phyloP scores from a whole-genome alignment of 1,140 invertebrate species.

The Mylabris phalerata region DNA sequence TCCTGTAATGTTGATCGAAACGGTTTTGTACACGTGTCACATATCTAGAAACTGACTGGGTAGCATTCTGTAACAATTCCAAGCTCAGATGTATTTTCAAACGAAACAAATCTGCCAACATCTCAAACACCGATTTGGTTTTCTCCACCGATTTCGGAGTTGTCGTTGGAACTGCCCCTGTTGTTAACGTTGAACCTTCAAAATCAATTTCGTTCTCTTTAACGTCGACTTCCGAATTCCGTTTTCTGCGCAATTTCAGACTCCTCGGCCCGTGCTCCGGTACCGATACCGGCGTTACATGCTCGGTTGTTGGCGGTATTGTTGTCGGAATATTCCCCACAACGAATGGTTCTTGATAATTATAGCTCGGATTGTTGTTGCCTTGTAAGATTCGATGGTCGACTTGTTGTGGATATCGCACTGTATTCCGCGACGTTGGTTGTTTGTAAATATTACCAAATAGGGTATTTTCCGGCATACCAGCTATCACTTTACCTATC shows the following conservation, averaged over 20 bases:
- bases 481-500: conserved; percentile 62
- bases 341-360: conserved; percentile 39
- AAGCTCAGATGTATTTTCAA: conserved; percentile 32
- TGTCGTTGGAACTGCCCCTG: conserved; percentile 1
- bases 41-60: conserved; percentile 29
- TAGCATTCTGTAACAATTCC: conserved; percentile 32
- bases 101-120: conserved; percentile 32
- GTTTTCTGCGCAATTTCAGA: conserved; percentile 34
- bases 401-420: neutral
- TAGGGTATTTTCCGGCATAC: conserved; percentile 51
- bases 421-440: conserved; percentile 21
- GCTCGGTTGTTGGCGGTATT: conserved; percentile 36
- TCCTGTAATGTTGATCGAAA: conserved; percentile 29
- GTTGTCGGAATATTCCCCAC: conserved; percentile 52
- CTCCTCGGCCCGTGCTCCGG: conserved; percentile 54
- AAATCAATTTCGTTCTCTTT: conserved; percentile 30
- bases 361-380: neutral
- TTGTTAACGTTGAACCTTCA: neutral
- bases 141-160: conserved; percentile 10
- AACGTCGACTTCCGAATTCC: conserved; percentile 18
- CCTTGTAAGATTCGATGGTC: conserved; percentile 20
- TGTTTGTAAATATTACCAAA: conserved; percentile 23
- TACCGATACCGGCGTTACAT: conserved; percentile 49
- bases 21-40: conserved; percentile 29
- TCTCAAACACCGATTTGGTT: conserved; percentile 20